Percentiles rank a stretch among this genome's conserved stretches.
Evolutionary conservation across 2,797 vertebrate species (phyloP).

Genomic region (Takifugu rubripes): DNA sequence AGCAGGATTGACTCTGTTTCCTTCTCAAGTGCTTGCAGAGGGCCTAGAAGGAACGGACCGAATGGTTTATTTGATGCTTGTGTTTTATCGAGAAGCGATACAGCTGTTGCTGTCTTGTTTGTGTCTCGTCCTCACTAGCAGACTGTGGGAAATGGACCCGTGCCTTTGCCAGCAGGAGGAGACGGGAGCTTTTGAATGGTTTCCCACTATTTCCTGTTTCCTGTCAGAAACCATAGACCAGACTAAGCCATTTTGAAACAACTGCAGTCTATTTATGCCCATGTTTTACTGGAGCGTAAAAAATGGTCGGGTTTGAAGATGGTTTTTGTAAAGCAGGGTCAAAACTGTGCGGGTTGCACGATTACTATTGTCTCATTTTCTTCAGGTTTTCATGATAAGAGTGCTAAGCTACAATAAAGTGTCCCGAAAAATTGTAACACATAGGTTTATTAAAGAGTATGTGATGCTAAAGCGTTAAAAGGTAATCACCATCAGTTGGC

Average conservation of each 20-base stretch:
- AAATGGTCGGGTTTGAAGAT: conserved; percentile 6
- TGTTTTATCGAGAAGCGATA: conserved; percentile 23
- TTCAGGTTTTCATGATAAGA: too few species aligned
- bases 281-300: conserved; percentile 9
- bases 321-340: neutral
- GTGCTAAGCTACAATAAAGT: too few species aligned
- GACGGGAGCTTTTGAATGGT: neutral
- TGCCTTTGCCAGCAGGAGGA: conserved; percentile 28
- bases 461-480: too few species aligned
- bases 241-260: neutral
- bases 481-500: too few species aligned
- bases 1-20: conserved; percentile 26
- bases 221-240: too few species aligned
- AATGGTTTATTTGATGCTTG: conserved; percentile 5
- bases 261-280: conserved; percentile 5
- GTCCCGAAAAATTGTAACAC: too few species aligned
- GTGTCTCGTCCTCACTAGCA: conserved; percentile 31
- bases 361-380: too few species aligned
- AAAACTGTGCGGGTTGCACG: too few species aligned
- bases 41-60: neutral
- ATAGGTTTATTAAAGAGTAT: too few species aligned
- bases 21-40: conserved; percentile 1
- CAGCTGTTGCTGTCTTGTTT: conserved; percentile 47
- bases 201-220: neutral
- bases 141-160: conserved; percentile 32